Conservation (phyloP, 2,888 invertebrate species). For the Drosophila neotestacea region DNA sequence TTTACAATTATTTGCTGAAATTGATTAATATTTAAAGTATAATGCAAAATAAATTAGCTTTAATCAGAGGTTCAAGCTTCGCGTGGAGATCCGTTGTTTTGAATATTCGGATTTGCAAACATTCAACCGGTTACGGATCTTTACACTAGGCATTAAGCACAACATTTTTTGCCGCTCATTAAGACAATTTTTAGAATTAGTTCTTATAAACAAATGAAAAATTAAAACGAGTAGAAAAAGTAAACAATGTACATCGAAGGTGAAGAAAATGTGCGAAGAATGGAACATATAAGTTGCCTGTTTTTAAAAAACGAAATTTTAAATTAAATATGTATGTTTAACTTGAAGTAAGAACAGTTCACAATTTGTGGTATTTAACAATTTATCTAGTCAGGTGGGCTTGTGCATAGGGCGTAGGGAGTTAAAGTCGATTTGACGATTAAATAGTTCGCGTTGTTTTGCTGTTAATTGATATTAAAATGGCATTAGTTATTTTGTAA, state of each 20-base stretch:
- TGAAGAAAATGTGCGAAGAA: conserved; percentile 41
- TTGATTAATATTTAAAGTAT: conserved; percentile 58
- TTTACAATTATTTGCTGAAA: conserved; percentile 79
- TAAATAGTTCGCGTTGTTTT: conserved; percentile 58
- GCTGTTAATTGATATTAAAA: conserved; percentile 73
- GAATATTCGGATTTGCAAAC: conserved; percentile 7
- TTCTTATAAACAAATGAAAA: conserved; percentile 18
- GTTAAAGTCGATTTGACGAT: conserved; percentile 45
- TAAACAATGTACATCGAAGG: conserved; percentile 67
- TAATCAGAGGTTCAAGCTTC: conserved; percentile 41
- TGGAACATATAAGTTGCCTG: conserved; percentile 73
- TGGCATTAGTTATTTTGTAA: conserved; percentile 57
- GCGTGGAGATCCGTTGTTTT: conserved; percentile 26
- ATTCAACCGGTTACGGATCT: conserved; percentile 13
- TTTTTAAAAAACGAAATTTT: conserved; percentile 69
- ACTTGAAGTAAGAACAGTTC: conserved; percentile 42
- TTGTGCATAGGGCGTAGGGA: conserved; percentile 57
- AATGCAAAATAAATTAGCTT: conserved; percentile 46
- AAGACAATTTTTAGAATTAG: conserved; percentile 52
- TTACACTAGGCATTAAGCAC: conserved; percentile 48
- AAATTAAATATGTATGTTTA: conserved; percentile 28
- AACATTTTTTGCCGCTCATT: conserved; percentile 60
- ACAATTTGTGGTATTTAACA: conserved; percentile 58
- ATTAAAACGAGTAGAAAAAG: conserved; percentile 8
- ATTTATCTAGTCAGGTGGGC: conserved; percentile 60